Percentiles rank a stretch among this genome's conserved stretches.
Conservation (phyloP, 2,797 vertebrate genomes). For the Chromobotia macracanthus region DNA sequence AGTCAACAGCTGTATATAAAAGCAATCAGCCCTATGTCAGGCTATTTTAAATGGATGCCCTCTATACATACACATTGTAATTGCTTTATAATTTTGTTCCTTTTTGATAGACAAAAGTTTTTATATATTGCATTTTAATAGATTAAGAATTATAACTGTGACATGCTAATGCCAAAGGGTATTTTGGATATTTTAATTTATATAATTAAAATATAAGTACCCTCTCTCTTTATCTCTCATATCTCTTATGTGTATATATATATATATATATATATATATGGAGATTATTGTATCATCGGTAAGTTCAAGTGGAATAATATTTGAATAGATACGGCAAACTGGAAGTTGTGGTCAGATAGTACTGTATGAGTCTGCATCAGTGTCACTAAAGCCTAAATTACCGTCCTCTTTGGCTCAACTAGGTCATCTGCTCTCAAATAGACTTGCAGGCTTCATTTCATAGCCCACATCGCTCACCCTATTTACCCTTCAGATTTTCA, state of each 20-base stretch:
- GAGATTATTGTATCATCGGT: no score
- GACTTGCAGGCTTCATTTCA: conserved; percentile 44
- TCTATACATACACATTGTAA: background rate
- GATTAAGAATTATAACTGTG: background rate
- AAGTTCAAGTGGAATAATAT: background rate
- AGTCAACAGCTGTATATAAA: background rate
- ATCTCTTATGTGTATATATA: no score
- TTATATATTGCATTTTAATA: background rate
- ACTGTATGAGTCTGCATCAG: conserved; percentile 28
- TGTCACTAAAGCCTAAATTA: conserved; percentile 60
- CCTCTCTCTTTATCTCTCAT: no score
- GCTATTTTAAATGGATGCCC: conserved; percentile 6
- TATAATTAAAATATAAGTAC: no score
- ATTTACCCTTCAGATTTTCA: conserved; percentile 29
- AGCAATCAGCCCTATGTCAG: background rate
- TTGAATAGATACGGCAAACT: background rate
- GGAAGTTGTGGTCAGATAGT: conserved; percentile 24
- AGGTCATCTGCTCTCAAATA: conserved; percentile 59
- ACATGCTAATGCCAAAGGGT: background rate
- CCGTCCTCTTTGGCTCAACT: conserved; percentile 59
- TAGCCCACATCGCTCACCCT: conserved; percentile 42
- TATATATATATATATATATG: no score
- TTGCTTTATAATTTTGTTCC: no score
- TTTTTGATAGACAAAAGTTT: conserved; percentile 3
- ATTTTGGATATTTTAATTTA: no score